A percentile compares a stretch with the other conserved stretches of the same genome.
Conservation (phyloP, 2,888 invertebrate species). For the Opisthograptis luteolata region DNA sequence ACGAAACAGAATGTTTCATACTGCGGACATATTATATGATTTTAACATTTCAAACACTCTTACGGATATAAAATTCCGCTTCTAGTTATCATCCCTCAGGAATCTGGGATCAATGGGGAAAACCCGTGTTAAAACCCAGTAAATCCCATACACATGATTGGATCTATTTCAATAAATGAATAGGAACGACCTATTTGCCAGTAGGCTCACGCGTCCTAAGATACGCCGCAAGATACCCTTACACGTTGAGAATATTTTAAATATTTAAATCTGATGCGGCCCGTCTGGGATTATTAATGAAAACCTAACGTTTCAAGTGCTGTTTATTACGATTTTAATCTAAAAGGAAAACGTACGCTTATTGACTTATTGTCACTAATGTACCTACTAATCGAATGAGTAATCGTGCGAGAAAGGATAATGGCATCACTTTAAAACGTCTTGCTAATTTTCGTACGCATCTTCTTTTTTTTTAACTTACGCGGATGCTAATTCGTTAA, state of each 20-base stretch:
- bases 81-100: background rate
- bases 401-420: no score
- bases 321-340: conserved; percentile 10
- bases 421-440: no score
- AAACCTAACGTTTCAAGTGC: conserved; percentile 20
- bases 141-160: conserved; percentile 37
- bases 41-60: background rate
- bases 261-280: conserved; percentile 34
- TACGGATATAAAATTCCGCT: background rate
- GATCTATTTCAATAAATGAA: conserved; percentile 58
- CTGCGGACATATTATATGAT: no score
- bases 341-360: conserved; percentile 8
- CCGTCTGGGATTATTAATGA: conserved; percentile 13
- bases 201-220: conserved; percentile 54
- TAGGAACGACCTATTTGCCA: conserved; percentile 53
- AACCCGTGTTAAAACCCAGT: conserved; percentile 27
- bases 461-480: no score
- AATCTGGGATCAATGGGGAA: conserved; percentile 28
- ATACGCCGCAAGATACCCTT: conserved; percentile 52
- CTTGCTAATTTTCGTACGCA: no score
- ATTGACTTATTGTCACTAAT: no score
- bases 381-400: no score
- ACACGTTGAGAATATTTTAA: conserved; percentile 62
- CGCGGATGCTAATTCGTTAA: no score
- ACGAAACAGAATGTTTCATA: no score